phyloP scores from a whole-genome alignment of 2,888 invertebrate species.

The Xanthia icteritia region DNA sequence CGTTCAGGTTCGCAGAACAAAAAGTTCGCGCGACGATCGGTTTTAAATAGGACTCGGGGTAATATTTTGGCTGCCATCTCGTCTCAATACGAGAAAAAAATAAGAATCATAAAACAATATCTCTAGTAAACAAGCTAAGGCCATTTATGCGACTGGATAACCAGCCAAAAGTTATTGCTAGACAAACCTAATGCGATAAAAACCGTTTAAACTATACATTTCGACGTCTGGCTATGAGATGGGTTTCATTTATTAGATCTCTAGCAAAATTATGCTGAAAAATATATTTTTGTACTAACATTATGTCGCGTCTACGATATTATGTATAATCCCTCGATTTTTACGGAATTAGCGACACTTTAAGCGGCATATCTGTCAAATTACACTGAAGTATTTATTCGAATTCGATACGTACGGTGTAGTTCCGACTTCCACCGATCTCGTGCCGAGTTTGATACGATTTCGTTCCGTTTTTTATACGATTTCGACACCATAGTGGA shows the following conservation, averaged over 20 bases:
- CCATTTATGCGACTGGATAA: constrained; percentile 29
- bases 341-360: constrained; percentile 20
- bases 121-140: constrained; percentile 39
- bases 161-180: constrained; percentile 22
- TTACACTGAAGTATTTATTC: neutral
- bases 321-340: constrained; percentile 20
- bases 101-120: neutral
- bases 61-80: neutral
- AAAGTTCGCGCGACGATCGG: too few species aligned
- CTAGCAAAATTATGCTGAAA: constrained; percentile 66
- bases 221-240: constrained; percentile 36
- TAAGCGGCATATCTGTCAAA: constrained; percentile 48
- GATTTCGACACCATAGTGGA: neutral
- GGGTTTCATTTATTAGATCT: constrained; percentile 29
- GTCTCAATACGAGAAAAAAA: neutral
- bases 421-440: neutral
- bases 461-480: neutral
- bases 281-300: constrained; percentile 67
- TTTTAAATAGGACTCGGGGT: too few species aligned
- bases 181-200: constrained; percentile 37
- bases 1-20: too few species aligned
- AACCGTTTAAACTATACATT: constrained; percentile 29
- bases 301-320: constrained; percentile 56
- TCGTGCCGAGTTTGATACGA: neutral
- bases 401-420: neutral